Evolutionary conservation across 2,888 invertebrate genomes (phyloP), one percentile per base, ranked within the genome.

Genomic region (Watsonalla cultraria): DNA sequence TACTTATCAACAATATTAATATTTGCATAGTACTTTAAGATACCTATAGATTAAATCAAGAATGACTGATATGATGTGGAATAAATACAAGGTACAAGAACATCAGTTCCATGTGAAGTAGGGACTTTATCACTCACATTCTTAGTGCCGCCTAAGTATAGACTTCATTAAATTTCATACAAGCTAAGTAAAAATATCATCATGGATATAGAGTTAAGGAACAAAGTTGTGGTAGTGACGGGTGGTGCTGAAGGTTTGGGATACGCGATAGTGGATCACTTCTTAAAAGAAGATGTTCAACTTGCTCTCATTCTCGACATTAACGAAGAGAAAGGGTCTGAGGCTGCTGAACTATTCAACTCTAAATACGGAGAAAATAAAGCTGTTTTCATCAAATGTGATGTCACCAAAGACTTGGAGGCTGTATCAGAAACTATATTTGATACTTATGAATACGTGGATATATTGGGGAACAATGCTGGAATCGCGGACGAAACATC

Each of bases 221-320:
- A 70, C 46, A 78, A 76, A 69, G 61, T 64, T 6, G 65, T 70
- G 0, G 65, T 76, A 0, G 61, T 92, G 11, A 92, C 92, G 0
- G 92, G 92, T 0, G 92, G 86, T 14, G 91, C 91, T 0, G 75
- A 77, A 15, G 92, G 92, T 0, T 90, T 92, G 49, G 92, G 92
- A 0, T 79, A 79, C 7, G 75, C 79, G 47, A 90, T 83, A 50
- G 86, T 83, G 2, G 77, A 79, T 7, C 82, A 82, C 58, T 80
- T 91, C 37, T 66, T 93, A 5, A 70, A 76, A 48, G 84, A 86
- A 58, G 89, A 85, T 9, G 74, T 67, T 0, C 69, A 70, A 59
- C 46, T 59, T 5, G 58, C 66, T 2, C 59, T 77, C 6, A 49
- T 78, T 13, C 54, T 75, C 0, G 77, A 77, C 35, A 51, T 72